These are phyloP conservation scores for Sparidentex hasta DNA, from an alignment of 2,797 vertebrate species.

Conservation along the genomic window DNA sequence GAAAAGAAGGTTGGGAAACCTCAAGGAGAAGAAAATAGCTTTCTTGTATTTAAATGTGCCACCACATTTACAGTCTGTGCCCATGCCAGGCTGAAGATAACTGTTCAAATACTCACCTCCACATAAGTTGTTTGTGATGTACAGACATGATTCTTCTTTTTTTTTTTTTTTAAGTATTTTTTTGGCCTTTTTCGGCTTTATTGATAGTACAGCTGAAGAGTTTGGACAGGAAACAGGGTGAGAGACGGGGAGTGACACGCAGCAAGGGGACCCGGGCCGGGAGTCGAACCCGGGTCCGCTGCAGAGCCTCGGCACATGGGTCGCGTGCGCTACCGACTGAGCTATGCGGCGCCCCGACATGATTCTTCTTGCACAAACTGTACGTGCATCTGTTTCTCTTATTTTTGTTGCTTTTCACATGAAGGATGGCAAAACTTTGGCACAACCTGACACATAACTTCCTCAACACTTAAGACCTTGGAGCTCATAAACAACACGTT, in stretches of 20 bases:
- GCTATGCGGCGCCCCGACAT: too few relatives aligned
- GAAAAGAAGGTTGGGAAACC: conserved; percentile 75
- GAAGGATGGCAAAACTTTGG: not conserved
- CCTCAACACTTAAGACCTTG: not conserved
- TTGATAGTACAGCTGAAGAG: too few relatives aligned
- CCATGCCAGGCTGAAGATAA: conserved; percentile 48
- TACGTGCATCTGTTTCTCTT: not conserved
- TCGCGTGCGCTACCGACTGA: too few relatives aligned
- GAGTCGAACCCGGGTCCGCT: too few relatives aligned
- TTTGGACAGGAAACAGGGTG: too few relatives aligned
- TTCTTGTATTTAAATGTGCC: conserved; percentile 66
- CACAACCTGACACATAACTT: not conserved
- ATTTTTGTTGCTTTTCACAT: conserved; percentile 5
- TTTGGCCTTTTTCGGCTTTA: too few relatives aligned
- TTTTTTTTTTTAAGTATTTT: too few relatives aligned
- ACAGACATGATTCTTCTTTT: not conserved
- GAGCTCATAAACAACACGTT: not conserved
- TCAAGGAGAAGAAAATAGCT: conserved; percentile 75
- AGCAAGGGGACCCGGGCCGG: too few relatives aligned
- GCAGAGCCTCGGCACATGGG: too few relatives aligned
- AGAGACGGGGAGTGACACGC: too few relatives aligned
- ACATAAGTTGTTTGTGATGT: conserved; percentile 10
- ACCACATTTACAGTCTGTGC: conserved; percentile 50
- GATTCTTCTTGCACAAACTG: not conserved
- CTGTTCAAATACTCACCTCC: conserved; percentile 45